Conservation (phyloP, 23 tunicate genomes). For the Diplosoma virens region DNA sequence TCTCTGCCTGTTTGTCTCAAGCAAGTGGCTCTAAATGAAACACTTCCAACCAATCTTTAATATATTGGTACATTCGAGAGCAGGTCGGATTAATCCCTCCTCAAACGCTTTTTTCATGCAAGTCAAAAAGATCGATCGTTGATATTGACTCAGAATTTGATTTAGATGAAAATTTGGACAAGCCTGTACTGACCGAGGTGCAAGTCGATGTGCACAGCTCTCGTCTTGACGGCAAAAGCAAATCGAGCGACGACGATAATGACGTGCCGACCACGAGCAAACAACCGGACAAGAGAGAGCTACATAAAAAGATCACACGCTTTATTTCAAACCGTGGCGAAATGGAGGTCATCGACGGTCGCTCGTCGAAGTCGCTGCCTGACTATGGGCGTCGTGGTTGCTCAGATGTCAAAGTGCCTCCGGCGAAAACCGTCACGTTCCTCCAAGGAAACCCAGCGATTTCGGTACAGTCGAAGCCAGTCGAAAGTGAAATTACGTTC, state of each 20-base stretch:
- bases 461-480: neutral
- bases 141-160: too few species aligned
- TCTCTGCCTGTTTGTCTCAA: too few species aligned
- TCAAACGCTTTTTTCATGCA: too few species aligned
- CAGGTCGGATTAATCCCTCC: too few species aligned
- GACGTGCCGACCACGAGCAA: neutral
- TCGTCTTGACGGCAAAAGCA: neutral
- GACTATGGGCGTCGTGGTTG: neutral
- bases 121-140: too few species aligned
- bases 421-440: neutral
- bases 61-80: too few species aligned
- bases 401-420: neutral
- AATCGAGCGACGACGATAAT: neutral
- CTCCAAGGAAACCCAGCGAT: neutral
- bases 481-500: neutral
- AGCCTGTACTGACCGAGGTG: neutral
- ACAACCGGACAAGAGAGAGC: neutral
- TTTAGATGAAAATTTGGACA: slow-evolving; percentile 25
- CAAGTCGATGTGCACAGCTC: slow-evolving; percentile 11
- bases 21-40: too few species aligned
- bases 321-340: slow-evolving; percentile 3
- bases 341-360: neutral
- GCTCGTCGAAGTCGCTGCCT: slow-evolving; percentile 8
- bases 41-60: too few species aligned
- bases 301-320: neutral